Conservation (phyloP, 2,113 vertebrate genomes). For the Ailuropoda melanoleuca region DNA sequence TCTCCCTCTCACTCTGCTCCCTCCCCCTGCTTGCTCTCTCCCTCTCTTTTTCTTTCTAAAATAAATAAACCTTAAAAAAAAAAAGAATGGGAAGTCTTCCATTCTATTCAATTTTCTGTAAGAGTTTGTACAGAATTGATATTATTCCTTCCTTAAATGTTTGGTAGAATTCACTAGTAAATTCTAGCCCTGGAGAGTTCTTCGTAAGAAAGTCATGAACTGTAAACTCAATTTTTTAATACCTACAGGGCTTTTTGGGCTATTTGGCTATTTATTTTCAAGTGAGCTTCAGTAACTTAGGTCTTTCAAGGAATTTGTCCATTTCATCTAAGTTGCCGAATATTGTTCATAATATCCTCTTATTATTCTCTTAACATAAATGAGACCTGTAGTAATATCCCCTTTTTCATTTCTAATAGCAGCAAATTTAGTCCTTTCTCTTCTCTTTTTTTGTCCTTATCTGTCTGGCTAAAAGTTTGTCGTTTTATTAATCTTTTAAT, state of each 20-base stretch:
- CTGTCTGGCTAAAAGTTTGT: neutral
- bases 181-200: neutral
- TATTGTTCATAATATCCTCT: neutral
- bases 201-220: neutral
- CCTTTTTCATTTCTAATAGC: neutral
- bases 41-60: neutral
- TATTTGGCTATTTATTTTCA: neutral
- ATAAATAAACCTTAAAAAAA: neutral
- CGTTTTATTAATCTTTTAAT: neutral
- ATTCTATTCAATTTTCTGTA: neutral
- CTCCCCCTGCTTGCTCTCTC: neutral
- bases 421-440: neutral
- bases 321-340: neutral
- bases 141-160: neutral
- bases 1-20: too few species aligned
- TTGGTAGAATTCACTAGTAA: neutral
- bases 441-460: neutral
- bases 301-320: neutral
- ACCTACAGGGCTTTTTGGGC: neutral
- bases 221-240: neutral
- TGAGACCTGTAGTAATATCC: neutral
- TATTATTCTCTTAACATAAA: neutral
- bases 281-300: neutral
- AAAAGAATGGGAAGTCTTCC: neutral
- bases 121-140: neutral